phyloP scores from a whole-genome alignment of 2,113 vertebrate species.

The Crotophaga sulcirostris region DNA sequence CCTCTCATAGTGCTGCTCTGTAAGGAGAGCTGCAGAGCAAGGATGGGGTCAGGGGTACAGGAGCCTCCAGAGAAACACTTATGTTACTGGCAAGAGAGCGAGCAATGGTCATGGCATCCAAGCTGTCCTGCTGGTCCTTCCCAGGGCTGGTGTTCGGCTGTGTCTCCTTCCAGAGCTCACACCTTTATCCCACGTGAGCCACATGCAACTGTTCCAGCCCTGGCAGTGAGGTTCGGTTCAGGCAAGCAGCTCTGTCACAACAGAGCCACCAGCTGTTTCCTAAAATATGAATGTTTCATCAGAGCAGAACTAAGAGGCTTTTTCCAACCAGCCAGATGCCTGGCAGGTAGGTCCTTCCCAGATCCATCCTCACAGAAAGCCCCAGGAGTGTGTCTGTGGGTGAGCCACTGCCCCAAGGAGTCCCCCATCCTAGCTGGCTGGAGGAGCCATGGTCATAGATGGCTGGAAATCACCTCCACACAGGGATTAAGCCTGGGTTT shows the following conservation, averaged over 20 bases:
- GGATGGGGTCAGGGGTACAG: background rate
- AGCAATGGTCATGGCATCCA: background rate
- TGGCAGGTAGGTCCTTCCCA: background rate
- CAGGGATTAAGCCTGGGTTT: background rate
- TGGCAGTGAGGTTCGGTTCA: background rate
- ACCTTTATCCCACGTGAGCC: background rate
- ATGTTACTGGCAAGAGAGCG: background rate
- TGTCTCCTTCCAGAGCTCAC: background rate
- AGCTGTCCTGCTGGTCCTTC: background rate
- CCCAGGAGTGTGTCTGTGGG: background rate
- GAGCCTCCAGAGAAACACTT: background rate
- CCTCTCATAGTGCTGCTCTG: background rate
- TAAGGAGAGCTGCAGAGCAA: background rate
- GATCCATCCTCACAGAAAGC: background rate
- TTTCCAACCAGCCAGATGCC: background rate
- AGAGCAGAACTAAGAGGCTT: background rate
- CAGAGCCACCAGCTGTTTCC: background rate
- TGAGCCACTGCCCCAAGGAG: background rate
- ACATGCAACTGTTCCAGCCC: background rate
- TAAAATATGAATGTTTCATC: background rate
- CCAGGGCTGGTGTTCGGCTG: background rate
- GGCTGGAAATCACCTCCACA: background rate
- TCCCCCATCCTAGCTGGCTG: background rate
- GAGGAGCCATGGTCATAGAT: background rate
- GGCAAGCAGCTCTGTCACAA: constrained; percentile 15